These are phyloP conservation scores for Musca vetustissima DNA, from an alignment of 1,140 invertebrate genomes.

Conservation along the genomic window DNA sequence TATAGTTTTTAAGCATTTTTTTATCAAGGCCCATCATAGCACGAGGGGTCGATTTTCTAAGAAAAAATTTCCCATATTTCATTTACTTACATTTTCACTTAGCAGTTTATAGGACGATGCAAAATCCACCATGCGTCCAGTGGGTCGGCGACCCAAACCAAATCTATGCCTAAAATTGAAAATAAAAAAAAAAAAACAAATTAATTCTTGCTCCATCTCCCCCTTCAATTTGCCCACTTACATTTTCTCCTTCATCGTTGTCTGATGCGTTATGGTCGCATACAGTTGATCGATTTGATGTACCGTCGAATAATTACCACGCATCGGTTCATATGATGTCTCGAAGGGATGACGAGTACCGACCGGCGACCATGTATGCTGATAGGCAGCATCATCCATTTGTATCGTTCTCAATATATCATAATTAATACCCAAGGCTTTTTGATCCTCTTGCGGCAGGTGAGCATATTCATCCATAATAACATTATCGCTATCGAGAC, in stretches of 20 bases:
- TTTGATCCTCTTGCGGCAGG: conserved; percentile 37
- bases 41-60: too few species aligned
- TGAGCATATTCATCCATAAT: conserved; percentile 48
- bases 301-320: conserved; percentile 36
- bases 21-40: too few species aligned
- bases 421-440: conserved; percentile 36
- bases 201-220: neutral
- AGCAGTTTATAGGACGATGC: conserved; percentile 31
- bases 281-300: conserved; percentile 46
- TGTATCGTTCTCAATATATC: conserved; percentile 36
- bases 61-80: too few species aligned
- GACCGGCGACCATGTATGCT: conserved; percentile 50
- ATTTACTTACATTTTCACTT: conserved; percentile 20
- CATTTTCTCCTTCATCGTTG: conserved; percentile 23
- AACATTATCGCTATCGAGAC: conserved; percentile 35
- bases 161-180: conserved; percentile 30
- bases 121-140: conserved; percentile 28
- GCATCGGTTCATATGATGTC: conserved; percentile 19
- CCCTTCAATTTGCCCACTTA: neutral
- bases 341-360: conserved; percentile 39
- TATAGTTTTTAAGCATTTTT: too few species aligned
- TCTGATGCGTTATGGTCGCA: conserved; percentile 31
- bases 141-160: conserved; percentile 30
- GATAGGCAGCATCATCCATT: conserved; percentile 40
- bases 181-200: neutral